Conservation (phyloP, 2,888 invertebrate genomes). For the Folsomia candida region DNA sequence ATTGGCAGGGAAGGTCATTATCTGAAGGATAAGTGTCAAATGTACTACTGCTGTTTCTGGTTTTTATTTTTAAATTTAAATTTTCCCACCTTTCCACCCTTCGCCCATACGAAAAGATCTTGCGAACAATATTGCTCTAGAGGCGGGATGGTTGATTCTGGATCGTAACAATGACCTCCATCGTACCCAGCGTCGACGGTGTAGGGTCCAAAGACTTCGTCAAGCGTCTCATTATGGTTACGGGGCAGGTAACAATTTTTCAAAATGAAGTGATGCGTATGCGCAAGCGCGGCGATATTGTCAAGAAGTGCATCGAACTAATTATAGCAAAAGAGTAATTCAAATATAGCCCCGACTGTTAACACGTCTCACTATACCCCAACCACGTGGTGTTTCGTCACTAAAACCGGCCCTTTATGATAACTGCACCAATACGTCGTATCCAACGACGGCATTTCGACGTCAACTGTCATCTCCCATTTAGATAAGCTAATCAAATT, state of each 20-base stretch:
- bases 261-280: constrained; percentile 19
- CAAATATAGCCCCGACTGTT: too few relatives aligned
- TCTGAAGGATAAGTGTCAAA: neutral
- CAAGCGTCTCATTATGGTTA: neutral
- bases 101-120: constrained; percentile 21
- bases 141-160: neutral
- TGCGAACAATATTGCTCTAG: neutral
- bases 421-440: constrained; percentile 26
- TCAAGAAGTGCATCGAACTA: constrained; percentile 15
- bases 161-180: neutral
- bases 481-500: neutral
- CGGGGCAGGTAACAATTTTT: neutral
- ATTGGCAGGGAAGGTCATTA: constrained; percentile 5
- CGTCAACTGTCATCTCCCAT: constrained; percentile 8
- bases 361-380: too few relatives aligned
- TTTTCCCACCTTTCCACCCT: constrained; percentile 21
- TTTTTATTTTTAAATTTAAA: too few relatives aligned
- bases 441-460: constrained; percentile 12
- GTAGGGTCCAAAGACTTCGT: neutral
- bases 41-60: too few relatives aligned
- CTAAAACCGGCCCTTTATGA: constrained; percentile 8
- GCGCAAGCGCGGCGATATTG: neutral
- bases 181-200: neutral
- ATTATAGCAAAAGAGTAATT: too few relatives aligned
- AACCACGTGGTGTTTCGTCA: constrained; percentile 14